Evolutionary conservation across 2,888 invertebrate genomes (phyloP), one percentile per base, ranked within the genome.

Genomic region (Maniola hyperantus): DNA sequence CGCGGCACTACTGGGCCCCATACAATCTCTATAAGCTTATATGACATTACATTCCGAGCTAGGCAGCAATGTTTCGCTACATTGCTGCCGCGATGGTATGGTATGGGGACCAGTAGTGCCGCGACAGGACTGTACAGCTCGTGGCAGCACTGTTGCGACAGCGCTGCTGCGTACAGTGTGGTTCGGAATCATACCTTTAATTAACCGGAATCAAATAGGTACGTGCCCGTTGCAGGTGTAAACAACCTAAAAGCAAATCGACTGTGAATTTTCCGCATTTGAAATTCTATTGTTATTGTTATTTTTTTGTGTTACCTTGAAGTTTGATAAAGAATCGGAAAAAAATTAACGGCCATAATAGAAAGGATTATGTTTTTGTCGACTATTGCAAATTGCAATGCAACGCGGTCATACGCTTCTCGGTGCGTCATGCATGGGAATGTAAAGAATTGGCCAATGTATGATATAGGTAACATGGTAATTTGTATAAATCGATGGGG

Each of bases 211-310:
- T 48, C 53, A 51, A 64, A 33, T 51, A 10, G 11, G 51, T 54
- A 66, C 69, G 64, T 67, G 66, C 36, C 53, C 57, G 50, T 59
- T 69, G 60, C 64, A 57, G 48, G 20, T 20, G 53, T 51, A 44
- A 55, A 48, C 53, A 65, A 58, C 55, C 51, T 66, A 57, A 57
- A 53, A 53, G 39, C 60, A 58, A 71, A 64, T 72, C 46, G 63
- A 71, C 66, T 71, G 66, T 64, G 42, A 61, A 66, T 62, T 72
- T 72, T 70, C 66, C 65, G 67, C 39, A 48, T 70, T 62, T 8
- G 10, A 57, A 62, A 36, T 39, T 15, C 48, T 42, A 64, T 54
- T 64, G 33, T 65, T 15, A n/a, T 39, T 26, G 20, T 18, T 51
- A 39, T n/a, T 58, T 65, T 44, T 46, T 61, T 66, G 51, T 65